Conservation (phyloP, 64 coral and sea anemone species). For the Montipora foliosa region DNA sequence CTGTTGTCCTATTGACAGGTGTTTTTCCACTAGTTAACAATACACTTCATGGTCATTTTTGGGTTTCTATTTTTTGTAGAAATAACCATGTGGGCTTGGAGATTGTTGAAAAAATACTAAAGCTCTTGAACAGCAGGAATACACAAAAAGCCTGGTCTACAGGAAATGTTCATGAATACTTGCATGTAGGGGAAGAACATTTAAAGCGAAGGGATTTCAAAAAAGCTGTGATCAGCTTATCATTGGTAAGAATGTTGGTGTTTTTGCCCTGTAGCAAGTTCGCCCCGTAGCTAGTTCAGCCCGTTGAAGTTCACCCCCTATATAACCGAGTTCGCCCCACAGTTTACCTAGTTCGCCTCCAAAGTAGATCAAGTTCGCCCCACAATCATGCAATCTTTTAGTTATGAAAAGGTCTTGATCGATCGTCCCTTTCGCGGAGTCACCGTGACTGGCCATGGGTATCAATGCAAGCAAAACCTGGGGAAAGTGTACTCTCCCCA, state of each 20-base stretch:
- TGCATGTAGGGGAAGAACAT: conserved; percentile 30
- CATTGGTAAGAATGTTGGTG: conserved; percentile 21
- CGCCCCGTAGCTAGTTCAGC: too few relatives aligned
- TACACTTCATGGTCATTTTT: background rate
- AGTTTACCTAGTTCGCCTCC: too few relatives aligned
- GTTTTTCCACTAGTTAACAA: background rate
- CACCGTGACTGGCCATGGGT: too few relatives aligned
- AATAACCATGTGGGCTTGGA: conserved; percentile 27
- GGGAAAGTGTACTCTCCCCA: too few relatives aligned
- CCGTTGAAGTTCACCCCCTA: too few relatives aligned
- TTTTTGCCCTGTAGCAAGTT: background rate
- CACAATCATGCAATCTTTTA: too few relatives aligned
- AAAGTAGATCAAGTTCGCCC: too few relatives aligned
- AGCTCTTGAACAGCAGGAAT: conserved; percentile 30
- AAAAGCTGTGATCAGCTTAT: conserved; percentile 52
- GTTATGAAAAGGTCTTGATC: too few relatives aligned
- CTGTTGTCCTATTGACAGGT: background rate
- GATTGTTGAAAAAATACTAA: conserved; percentile 45
- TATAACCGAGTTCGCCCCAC: too few relatives aligned
- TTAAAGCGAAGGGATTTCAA: conserved; percentile 50
- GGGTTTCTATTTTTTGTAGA: conserved; percentile 4
- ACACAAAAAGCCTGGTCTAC: conserved; percentile 3
- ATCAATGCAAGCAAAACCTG: too few relatives aligned
- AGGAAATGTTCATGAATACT: conserved; percentile 50
- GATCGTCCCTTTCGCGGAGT: too few relatives aligned